phyloP scores from a whole-genome alignment of 1,140 invertebrate genomes.

The Pissodes strobi region DNA sequence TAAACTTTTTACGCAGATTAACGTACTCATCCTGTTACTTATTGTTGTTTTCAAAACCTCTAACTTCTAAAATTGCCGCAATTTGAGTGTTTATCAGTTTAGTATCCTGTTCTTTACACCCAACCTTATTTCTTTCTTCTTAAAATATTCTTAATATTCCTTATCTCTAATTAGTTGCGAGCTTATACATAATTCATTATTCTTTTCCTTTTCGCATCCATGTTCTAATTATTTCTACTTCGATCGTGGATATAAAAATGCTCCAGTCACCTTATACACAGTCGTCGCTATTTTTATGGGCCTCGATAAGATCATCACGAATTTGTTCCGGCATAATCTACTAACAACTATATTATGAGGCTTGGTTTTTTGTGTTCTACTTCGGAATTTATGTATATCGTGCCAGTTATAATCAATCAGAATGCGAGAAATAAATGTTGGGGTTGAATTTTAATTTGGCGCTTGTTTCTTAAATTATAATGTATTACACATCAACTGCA shows the following conservation, averaged over 20 bases:
- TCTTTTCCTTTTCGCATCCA: constrained; percentile 12
- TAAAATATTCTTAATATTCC: no score
- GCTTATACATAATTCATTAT: constrained; percentile 12
- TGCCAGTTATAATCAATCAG: constrained; percentile 28
- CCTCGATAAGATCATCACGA: constrained; percentile 33
- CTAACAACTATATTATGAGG: constrained; percentile 34
- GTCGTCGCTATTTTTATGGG: constrained; percentile 19
- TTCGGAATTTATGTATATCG: constrained; percentile 24
- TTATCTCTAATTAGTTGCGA: no score
- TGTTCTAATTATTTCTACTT: constrained; percentile 18
- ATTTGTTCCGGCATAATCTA: constrained; percentile 32
- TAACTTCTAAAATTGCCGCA: no score
- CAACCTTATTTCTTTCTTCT: no score
- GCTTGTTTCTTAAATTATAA: no score
- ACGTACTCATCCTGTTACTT: no score
- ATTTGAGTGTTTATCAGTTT: no score
- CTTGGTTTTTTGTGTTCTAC: constrained; percentile 28
- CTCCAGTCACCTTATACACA: constrained; percentile 19
- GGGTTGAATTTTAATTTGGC: no score
- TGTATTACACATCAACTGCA: no score
- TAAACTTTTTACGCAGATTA: no score
- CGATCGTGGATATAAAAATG: constrained; percentile 1
- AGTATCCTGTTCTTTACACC: no score
- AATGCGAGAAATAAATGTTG: constrained; percentile 2
- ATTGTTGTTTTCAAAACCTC: no score